Base-by-base conservation (phyloP, 2,888 invertebrate genomes). In the Cinara cedri region DNA sequence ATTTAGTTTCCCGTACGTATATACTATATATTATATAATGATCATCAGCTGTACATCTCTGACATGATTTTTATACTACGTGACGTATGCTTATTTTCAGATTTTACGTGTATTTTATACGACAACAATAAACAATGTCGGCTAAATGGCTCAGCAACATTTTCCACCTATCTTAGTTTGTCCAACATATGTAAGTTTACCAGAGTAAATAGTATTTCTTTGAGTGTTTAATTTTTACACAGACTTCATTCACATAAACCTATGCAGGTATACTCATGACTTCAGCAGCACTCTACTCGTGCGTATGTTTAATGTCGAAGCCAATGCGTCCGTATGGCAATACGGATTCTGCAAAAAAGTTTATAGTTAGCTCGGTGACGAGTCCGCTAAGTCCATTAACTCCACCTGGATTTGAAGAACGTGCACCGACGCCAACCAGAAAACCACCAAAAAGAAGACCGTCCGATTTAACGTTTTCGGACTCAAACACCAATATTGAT, bases 1-100 rank as follows among this genome's bases (percentile, higher is more conserved):
- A 84, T 86, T 34, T 34, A 34, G 6, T 10, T 87, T 91, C 21
- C 88, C 87, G 89, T 89, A 85, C 85, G 85, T 83, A 65, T 21
- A 6, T n/a, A n/a, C n/a, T n/a, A n/a, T n/a, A n/a, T n/a, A n/a
- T n/a, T n/a, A n/a, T n/a, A n/a, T n/a, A n/a, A n/a, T n/a, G n/a
- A n/a, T n/a, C n/a, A n/a, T n/a, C n/a, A n/a, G n/a, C n/a, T n/a
- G n/a, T n/a, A n/a, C n/a, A n/a, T n/a, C n/a, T n/a, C n/a, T n/a
- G n/a, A n/a, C n/a, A n/a, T n/a, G n/a, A n/a, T n/a, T n/a, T n/a
- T n/a, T n/a, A n/a, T n/a, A n/a, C n/a, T n/a, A n/a, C n/a, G n/a
- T n/a, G n/a, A n/a, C n/a, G n/a, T n/a, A n/a, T n/a, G n/a, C 6
- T 34, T 6, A 34, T 34, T 34, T 63, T 11, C 11, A 78, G 76